Conservation (phyloP, 2,113 vertebrate species). For the Ailurus styani region DNA sequence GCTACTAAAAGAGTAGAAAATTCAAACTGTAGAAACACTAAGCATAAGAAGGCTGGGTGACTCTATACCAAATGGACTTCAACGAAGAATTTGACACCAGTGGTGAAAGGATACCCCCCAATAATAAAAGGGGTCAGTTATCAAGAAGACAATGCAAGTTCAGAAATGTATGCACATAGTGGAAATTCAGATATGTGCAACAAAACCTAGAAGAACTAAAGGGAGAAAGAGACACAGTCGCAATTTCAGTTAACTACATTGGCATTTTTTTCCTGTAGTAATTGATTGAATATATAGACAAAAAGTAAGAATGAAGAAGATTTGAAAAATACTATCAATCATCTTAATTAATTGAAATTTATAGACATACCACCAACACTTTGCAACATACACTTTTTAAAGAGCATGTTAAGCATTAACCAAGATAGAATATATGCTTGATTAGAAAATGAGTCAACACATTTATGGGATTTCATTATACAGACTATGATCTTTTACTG, state of each 20-base stretch:
- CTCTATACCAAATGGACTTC: not conserved
- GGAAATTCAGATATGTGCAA: not conserved
- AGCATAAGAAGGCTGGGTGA: not conserved
- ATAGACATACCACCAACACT: not conserved
- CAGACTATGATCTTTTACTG: not conserved
- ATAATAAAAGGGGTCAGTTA: not conserved
- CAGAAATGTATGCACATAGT: not conserved
- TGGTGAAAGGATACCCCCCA: not conserved
- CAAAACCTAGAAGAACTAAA: not conserved
- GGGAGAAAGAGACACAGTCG: not conserved
- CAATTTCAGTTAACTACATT: not conserved
- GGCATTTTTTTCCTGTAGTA: not conserved
- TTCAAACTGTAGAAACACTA: not conserved
- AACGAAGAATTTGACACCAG: not conserved
- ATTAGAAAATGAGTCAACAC: not conserved
- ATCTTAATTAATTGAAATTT: not conserved
- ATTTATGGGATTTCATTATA: not conserved
- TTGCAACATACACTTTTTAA: not conserved
- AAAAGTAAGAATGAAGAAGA: not conserved
- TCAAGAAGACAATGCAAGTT: not conserved
- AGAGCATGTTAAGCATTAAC: not conserved
- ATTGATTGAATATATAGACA: not conserved
- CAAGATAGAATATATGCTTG: not conserved
- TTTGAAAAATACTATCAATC: not conserved
- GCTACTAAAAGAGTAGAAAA: not conserved